Base-by-base conservation (phyloP, 2,113 vertebrate genomes). In the Otis tarda region DNA sequence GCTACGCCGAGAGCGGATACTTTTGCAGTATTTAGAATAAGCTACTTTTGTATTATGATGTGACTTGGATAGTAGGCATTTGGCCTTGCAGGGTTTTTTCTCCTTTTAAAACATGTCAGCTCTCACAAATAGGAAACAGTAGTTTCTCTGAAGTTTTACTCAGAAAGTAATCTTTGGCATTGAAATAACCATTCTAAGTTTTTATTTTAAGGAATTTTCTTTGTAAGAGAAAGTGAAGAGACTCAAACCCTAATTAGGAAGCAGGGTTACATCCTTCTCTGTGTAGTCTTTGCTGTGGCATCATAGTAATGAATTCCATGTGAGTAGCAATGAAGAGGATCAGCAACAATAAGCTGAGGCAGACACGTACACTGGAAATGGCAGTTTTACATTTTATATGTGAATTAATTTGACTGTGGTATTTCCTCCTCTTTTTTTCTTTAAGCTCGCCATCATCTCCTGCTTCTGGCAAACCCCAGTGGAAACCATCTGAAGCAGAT, bases 401-500 rank as follows among this genome's bases (percentile, higher is more conserved):
- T 83, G 53, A 61, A 88, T 93, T 96, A 77, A 90, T 81, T 94
- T 89, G 88, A 24, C 63, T 89, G 27, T 90, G 70, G 49, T 35
- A 69, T 92, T 94, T 95, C 61, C 35, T 90, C 30, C 27, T 70
- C 61, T 59, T 93, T 94, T 60, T 93, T 79, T 87, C 83, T 83
- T 97, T 75, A 97, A 99, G 99, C 94, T 98, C 98, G 18, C 98
- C 98, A 22, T 98, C 98, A 65, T 98, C 99, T 87, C 97, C 98
- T 16, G 92, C 95, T 95, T 99, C 99, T 95, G 97, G 98, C 87
- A 99, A 98, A 97, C 95, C 98, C n/a, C 99, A 98, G 91, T 99
- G 98, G 98, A 98, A 97, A 94, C 33, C 96, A 71, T 92, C 97
- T 89, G 98, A 98, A 52, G 37, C 83, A 81, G 98, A 98, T 28